Percentiles rank a stretch among this genome's conserved stretches.
phyloP scores from a whole-genome alignment of 64 coral and sea anemone species.

The Montipora efflorescens region DNA sequence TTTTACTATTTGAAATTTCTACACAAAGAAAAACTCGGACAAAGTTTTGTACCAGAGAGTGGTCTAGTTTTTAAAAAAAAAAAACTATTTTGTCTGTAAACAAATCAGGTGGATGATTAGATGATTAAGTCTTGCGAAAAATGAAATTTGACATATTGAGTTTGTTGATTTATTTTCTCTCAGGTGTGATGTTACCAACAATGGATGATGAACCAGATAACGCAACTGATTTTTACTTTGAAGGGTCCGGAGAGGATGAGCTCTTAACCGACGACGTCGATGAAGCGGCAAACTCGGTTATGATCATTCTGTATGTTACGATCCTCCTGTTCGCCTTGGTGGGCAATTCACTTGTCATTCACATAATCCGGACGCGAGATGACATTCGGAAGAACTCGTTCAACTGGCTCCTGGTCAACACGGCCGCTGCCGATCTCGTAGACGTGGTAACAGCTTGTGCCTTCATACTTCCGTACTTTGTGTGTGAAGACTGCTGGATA shows the following conservation, averaged over 20 bases:
- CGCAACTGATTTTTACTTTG: background rate
- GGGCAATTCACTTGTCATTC: slow-evolving; percentile 61
- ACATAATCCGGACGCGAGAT: slow-evolving; percentile 57
- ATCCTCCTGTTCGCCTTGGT: slow-evolving; percentile 54
- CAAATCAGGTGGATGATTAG: too few species aligned
- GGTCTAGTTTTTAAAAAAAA: too few species aligned
- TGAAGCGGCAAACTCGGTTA: background rate
- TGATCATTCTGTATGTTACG: slow-evolving; percentile 23
- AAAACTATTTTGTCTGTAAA: too few species aligned
- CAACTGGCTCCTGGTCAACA: slow-evolving; percentile 73
- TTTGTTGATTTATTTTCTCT: background rate
- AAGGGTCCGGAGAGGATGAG: background rate
- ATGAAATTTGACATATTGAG: too few species aligned
- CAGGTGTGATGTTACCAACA: background rate
- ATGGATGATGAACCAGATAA: slow-evolving; percentile 5
- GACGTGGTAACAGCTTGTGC: slow-evolving; percentile 19
- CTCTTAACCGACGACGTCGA: background rate
- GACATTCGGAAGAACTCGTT: slow-evolving; percentile 65
- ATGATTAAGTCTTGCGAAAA: too few species aligned
- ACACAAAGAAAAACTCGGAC: too few species aligned
- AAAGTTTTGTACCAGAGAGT: too few species aligned
- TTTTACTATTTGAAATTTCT: too few species aligned
- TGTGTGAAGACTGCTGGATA: slow-evolving; percentile 42
- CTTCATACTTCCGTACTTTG: background rate
- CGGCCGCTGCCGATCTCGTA: slow-evolving; percentile 60